phyloP scores from a whole-genome alignment of 2,797 vertebrate genomes.

The Threskiornis aethiopicus region DNA sequence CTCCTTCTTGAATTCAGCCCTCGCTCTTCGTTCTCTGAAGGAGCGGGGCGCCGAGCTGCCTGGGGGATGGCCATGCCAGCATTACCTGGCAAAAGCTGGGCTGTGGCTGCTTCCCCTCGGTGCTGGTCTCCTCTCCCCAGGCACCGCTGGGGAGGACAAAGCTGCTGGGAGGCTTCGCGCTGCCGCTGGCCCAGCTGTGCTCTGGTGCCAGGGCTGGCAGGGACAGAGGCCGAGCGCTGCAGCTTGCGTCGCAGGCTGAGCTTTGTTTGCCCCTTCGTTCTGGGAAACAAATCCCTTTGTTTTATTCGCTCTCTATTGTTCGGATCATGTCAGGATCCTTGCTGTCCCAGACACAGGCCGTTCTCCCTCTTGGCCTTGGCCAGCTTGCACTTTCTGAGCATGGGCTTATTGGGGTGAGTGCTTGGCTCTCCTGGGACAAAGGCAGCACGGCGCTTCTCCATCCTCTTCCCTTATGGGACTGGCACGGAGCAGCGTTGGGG shows the following conservation, averaged over 20 bases:
- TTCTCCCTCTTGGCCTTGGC: background rate
- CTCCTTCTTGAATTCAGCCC: background rate
- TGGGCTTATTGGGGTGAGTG: background rate
- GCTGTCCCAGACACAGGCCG: background rate
- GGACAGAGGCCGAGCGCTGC: background rate
- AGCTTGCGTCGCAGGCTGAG: background rate
- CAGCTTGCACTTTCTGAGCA: background rate
- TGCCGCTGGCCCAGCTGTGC: background rate
- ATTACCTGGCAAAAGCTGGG: background rate
- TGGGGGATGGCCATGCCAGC: background rate
- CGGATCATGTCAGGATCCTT: background rate
- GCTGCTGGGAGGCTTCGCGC: background rate
- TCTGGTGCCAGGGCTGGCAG: background rate
- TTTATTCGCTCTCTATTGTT: background rate
- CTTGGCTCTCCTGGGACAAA: background rate
- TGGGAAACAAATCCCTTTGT: slow-evolving; percentile 27
- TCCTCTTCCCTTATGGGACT: background rate
- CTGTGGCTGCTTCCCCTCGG: background rate
- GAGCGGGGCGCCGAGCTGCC: background rate
- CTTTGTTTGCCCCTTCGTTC: background rate
- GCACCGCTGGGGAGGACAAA: background rate
- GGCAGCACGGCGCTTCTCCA: background rate
- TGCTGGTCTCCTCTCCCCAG: background rate
- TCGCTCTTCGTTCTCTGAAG: background rate
- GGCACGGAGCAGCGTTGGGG: background rate